Percentiles rank a stretch among this genome's conserved stretches.
These are phyloP conservation scores for Abrostola triplasia DNA, from an alignment of 2,888 invertebrate genomes.

Conservation along the genomic window DNA sequence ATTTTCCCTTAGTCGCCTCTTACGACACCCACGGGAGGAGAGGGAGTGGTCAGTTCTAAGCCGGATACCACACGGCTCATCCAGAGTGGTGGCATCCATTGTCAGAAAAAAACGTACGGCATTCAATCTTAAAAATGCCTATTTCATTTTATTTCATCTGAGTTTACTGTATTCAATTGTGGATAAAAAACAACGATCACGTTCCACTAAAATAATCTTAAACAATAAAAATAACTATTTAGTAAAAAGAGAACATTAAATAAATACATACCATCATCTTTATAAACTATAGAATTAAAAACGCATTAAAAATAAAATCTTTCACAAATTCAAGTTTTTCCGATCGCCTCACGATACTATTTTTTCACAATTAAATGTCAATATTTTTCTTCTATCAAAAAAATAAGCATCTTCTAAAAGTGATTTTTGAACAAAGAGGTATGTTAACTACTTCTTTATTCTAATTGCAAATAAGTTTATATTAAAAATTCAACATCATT, in stretches of 20 bases:
- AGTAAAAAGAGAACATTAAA: not conserved
- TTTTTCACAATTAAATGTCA: not conserved
- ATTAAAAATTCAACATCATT: no score
- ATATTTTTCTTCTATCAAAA: slow-evolving; percentile 6
- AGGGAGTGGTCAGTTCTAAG: no score
- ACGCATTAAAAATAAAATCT: slow-evolving; percentile 5
- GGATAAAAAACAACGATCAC: not conserved
- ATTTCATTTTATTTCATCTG: no score
- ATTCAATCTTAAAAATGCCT: no score
- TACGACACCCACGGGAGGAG: no score
- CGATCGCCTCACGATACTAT: slow-evolving; percentile 7
- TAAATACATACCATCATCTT: slow-evolving; percentile 4
- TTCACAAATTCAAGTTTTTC: slow-evolving; percentile 2
- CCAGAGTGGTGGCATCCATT: no score
- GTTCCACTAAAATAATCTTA: not conserved
- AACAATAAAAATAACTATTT: not conserved
- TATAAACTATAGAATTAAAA: not conserved
- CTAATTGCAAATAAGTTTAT: no score
- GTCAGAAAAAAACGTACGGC: no score
- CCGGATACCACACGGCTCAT: no score
- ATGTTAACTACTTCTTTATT: not conserved
- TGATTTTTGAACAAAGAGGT: not conserved
- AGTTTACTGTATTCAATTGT: not conserved
- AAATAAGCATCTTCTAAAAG: not conserved
- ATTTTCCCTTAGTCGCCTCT: no score